These are phyloP conservation scores for Clavelina lepadiformis DNA, from an alignment of 23 tunicate species.

Conservation along the genomic window DNA sequence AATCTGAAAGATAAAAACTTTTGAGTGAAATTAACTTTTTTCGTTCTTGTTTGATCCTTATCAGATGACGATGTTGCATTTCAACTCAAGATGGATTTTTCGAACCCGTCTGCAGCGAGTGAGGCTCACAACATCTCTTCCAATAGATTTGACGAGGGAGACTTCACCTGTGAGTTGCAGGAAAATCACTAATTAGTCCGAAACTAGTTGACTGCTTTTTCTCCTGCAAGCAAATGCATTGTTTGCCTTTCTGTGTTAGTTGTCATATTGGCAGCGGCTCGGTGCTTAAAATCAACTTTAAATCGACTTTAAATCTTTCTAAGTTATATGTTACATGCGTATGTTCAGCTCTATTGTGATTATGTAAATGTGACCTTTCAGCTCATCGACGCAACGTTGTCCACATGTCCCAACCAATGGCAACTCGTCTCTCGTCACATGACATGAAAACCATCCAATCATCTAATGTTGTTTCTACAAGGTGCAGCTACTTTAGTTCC, in stretches of 20 bases:
- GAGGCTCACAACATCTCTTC: conserved; percentile 21
- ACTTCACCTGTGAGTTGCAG: conserved; percentile 45
- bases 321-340: too few species aligned
- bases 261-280: too few species aligned
- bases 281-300: too few species aligned
- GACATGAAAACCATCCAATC: conserved; percentile 83
- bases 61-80: too few species aligned
- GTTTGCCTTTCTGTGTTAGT: too few species aligned
- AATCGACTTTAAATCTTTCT: too few species aligned
- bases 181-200: too few species aligned
- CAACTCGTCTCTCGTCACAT: conserved; percentile 72
- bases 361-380: conserved; percentile 1
- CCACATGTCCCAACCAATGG: conserved; percentile 84
- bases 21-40: too few species aligned
- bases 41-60: too few species aligned
- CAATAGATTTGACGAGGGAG: conserved; percentile 48
- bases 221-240: too few species aligned
- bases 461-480: conserved; percentile 10
- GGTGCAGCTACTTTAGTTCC: neutral
- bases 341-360: neutral
- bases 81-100: conserved; percentile 62
- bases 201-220: too few species aligned
- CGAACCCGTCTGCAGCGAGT: conserved; percentile 32
- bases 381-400: conserved; percentile 77
- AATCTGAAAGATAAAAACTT: too few species aligned